Evolutionary conservation across 2,113 vertebrate species (phyloP).

Genomic region (Aramus guarauna): DNA sequence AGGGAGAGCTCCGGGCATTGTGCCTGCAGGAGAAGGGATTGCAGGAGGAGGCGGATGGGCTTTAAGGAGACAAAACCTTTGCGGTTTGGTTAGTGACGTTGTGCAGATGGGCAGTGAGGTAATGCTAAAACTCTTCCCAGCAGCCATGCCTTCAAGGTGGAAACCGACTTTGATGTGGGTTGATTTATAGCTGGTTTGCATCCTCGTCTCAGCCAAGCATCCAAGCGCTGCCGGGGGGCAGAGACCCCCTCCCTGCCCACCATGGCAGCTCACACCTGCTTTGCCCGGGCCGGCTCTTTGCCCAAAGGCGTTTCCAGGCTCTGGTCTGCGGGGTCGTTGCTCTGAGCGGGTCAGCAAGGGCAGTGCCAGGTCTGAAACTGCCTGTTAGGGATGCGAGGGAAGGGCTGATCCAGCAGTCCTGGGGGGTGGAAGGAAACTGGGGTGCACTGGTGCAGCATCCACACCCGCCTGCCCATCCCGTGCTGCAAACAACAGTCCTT

Average conservation of each 20-base stretch:
- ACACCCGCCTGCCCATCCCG: fast-evolving
- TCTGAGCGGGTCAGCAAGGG: fast-evolving
- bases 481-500: too few species aligned
- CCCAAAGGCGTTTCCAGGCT: not conserved
- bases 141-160: too few species aligned
- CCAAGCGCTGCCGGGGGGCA: not conserved
- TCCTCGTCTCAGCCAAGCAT: fast-evolving
- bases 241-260: not conserved
- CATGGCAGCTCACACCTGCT: fast-evolving
- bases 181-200: too few species aligned
- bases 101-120: fast-evolving
- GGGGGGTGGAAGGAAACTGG: not conserved
- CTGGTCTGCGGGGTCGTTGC: not conserved
- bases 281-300: too few species aligned
- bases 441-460: too few species aligned
- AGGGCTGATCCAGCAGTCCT: not conserved
- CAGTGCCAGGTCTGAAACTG: too few species aligned
- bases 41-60: fast-evolving
- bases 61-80: not conserved
- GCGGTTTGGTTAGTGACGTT: fast-evolving
- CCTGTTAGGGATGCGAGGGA: fast-evolving
- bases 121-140: not conserved
- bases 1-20: fast-evolving
- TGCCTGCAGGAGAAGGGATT: too few species aligned
- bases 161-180: fast-evolving